These are phyloP conservation scores for Agriotes lineatus DNA, from an alignment of 2,888 invertebrate species.

Conservation along the genomic window DNA sequence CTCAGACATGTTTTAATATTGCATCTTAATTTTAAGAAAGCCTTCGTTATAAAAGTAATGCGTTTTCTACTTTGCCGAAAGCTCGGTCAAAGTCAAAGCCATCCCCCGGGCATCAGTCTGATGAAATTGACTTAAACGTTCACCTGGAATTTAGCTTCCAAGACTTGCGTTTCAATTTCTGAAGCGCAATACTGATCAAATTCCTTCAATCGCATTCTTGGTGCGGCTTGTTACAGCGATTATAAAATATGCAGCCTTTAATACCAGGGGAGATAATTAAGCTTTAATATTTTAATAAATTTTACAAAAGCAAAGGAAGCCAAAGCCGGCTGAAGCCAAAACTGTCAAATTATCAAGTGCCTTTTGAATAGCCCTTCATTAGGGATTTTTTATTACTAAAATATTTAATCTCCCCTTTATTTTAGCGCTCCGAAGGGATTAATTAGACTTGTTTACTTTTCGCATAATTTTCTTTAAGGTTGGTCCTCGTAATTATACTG, in stretches of 20 bases:
- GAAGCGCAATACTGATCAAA: neutral
- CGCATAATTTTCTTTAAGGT: too few species aligned
- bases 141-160: slow-evolving; percentile 2
- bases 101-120: slow-evolving; percentile 3
- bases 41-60: too few species aligned
- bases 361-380: neutral
- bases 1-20: too few species aligned
- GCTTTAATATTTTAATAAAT: slow-evolving; percentile 7
- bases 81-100: neutral
- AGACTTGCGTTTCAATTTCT: neutral
- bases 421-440: neutral
- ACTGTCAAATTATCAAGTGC: neutral
- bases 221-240: neutral
- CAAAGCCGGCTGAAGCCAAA: neutral
- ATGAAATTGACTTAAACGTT: slow-evolving; percentile 16
- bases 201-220: neutral
- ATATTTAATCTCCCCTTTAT: neutral
- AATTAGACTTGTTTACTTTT: too few species aligned
- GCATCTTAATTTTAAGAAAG: too few species aligned
- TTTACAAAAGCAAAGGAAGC: neutral
- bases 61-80: too few species aligned
- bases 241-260: neutral
- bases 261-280: neutral
- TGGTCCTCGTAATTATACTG: too few species aligned
- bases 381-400: neutral